Conservation (phyloP, 2,113 vertebrate species). For the Micronycteris hirsuta region DNA sequence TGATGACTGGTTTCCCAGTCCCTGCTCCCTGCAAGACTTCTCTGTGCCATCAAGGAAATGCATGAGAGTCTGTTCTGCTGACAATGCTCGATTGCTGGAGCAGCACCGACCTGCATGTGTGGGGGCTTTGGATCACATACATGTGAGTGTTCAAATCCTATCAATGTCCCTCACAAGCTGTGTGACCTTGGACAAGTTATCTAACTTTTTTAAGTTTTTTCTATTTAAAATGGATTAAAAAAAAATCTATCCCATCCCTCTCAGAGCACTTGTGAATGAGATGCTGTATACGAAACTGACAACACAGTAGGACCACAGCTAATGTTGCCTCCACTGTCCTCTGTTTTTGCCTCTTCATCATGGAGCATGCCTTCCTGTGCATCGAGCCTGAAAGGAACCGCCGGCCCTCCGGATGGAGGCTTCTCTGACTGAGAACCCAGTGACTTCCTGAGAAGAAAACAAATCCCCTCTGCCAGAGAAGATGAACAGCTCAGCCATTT, state of each 20-base stretch:
- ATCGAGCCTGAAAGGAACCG: not conserved
- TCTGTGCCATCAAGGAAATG: not conserved
- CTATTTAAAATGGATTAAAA: not conserved
- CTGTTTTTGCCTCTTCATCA: not conserved
- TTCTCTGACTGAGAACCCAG: not conserved
- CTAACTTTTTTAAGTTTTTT: not conserved
- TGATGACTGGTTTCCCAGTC: not conserved
- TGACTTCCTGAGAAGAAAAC: constrained; percentile 47
- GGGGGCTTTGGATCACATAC: not conserved
- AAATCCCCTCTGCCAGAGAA: constrained; percentile 43
- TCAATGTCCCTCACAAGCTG: not conserved
- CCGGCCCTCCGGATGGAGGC: not conserved
- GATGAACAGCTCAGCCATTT: constrained; percentile 68
- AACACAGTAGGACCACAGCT: not conserved
- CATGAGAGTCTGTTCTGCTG: not conserved
- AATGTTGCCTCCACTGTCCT: not conserved
- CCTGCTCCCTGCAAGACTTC: not conserved
- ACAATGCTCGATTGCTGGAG: not conserved
- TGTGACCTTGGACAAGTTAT: not conserved
- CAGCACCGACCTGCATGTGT: rapidly evolving
- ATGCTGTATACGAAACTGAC: not conserved
- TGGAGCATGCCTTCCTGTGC: not conserved
- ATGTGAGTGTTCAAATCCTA: not conserved
- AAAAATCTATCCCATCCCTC: not conserved
- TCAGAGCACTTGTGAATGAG: not conserved